Conservation (phyloP, 2,113 vertebrate species). For the Carassius gibelio region DNA sequence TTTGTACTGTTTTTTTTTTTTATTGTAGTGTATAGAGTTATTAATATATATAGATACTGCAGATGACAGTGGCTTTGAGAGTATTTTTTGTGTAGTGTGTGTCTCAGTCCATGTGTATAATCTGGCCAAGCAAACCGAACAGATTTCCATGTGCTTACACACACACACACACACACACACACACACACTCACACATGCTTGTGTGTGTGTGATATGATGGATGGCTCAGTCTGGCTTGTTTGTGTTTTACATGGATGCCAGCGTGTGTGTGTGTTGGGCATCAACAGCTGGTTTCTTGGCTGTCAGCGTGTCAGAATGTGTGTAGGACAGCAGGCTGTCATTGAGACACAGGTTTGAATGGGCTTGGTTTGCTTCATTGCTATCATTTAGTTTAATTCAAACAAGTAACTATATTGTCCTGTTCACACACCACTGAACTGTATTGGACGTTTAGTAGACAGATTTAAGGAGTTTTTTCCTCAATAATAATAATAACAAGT, state of each 20-base stretch:
- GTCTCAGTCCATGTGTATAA: constrained; percentile 4
- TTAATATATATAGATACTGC: not conserved
- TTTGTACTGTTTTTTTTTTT: too few species aligned
- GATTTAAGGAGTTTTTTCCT: too few species aligned
- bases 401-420: not conserved
- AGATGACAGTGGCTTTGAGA: not conserved
- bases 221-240: constrained; percentile 10
- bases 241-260: constrained; percentile 15
- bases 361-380: not conserved
- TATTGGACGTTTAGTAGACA: too few species aligned
- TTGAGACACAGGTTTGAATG: not conserved
- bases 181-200: not conserved
- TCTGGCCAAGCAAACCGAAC: not conserved
- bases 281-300: not conserved
- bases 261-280: not conserved
- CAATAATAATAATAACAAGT: too few species aligned
- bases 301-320: constrained; percentile 25
- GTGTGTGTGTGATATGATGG: not conserved
- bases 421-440: not conserved
- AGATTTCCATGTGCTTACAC: not conserved
- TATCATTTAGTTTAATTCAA: not conserved
- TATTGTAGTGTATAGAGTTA: too few species aligned
- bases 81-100: not conserved
- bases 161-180: not conserved
- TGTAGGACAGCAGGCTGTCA: not conserved